Base-by-base conservation (phyloP, 23 tunicate genomes). In the Halocynthia aurantium region DNA sequence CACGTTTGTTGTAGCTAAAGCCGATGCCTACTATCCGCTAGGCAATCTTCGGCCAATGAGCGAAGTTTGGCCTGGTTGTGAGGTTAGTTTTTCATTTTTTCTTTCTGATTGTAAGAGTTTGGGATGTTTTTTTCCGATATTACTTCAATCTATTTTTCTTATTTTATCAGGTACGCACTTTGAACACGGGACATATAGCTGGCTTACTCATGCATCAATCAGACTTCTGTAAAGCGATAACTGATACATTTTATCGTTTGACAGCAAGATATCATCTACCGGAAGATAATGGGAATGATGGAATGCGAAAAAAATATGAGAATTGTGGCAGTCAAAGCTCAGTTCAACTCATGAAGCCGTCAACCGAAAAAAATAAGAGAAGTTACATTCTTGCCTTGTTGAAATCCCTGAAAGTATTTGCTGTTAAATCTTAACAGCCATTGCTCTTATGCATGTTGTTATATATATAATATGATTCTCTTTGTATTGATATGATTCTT, bases 41-140 rank as follows among this genome's bases (percentile, higher is more conserved):
- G 56, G 76, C 18, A 57, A 56, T 0, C 64, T 93, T 22, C 69
- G 55, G 60, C 83, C 83, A 12, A 87, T 93, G 94, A 52, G 70
- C 8, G 69, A 84, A 54, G 75, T 93, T 15, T 93, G 98, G 98
- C 98, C 98, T 22, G 98, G 94, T 50, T 87, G 94, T 63, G 81
- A 87, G 83, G 98, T 93, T 21, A 22, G 80, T 21, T 53, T 22
- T 44, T 31, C 54, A n/a, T 77, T 76, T n/a, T n/a, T 31, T 4
- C 44, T 31, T 31, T 31, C 44, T 31, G 44, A 13, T 58, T 58
- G 63, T 1, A 13, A 13, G 17, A 58, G 15, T 58, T 58, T 4
- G 17, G 15, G 63, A 58, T 58, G 17, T 58, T 58, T 58, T 58
- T 58, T 58, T 58, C 17, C 44, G 44, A 76, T 78, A 67, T 78